phyloP scores from a whole-genome alignment of 30 jellyfish, hydroid and myxozoan species.

The Hydractinia echinata region DNA sequence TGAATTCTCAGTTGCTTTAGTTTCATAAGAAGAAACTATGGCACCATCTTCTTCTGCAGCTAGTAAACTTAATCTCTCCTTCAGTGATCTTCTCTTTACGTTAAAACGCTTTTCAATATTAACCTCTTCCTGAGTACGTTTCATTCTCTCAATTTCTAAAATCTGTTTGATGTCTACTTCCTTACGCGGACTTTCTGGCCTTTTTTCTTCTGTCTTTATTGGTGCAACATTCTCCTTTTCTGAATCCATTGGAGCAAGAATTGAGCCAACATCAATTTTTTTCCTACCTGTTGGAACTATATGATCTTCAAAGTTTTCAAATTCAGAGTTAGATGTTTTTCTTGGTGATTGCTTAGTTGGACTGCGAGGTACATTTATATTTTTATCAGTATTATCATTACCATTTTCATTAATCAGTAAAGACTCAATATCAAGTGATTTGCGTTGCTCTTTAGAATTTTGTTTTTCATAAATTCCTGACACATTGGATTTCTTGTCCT shows the following conservation, averaged over 20 bases:
- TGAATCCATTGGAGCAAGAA: constrained; percentile 17
- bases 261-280: constrained; percentile 29
- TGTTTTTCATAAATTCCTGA: constrained; percentile 14
- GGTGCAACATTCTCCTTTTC: background rate
- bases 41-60: constrained; percentile 9
- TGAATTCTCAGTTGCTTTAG: background rate
- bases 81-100: constrained; percentile 24
- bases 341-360: background rate
- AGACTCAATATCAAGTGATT: constrained; percentile 51
- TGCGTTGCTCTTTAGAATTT: background rate
- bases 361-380: constrained; percentile 4
- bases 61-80: constrained; percentile 22
- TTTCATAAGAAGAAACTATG: background rate
- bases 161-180: constrained; percentile 1
- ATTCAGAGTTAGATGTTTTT: background rate
- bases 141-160: constrained; percentile 25
- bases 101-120: background rate
- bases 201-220: constrained; percentile 12
- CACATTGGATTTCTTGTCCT: constrained; percentile 22
- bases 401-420: constrained; percentile 50
- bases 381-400: constrained; percentile 32
- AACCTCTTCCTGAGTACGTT: constrained; percentile 21
- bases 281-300: constrained; percentile 6
- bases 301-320: background rate
- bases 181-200: background rate